Evolutionary conservation across 2,113 vertebrate genomes (phyloP).

Genomic region (Caloenas nicobarica): DNA sequence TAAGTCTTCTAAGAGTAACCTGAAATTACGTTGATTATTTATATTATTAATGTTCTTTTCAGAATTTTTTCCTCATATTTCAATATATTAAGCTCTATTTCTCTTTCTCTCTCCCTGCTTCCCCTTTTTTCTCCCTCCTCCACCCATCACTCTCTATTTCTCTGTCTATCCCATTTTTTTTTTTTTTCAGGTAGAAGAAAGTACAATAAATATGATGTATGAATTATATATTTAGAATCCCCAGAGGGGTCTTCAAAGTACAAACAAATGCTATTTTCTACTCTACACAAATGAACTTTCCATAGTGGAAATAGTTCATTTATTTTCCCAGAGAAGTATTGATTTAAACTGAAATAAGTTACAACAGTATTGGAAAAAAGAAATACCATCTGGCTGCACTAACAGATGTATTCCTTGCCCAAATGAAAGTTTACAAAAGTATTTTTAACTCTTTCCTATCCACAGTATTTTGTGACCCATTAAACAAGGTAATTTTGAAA

Average conservation of each 20-base stretch:
- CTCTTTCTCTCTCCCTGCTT: no score
- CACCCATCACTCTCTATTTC: no score
- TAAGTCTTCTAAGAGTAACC: not conserved
- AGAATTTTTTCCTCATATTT: not conserved
- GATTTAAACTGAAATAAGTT: slow-evolving; percentile 41
- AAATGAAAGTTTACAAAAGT: not conserved
- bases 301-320: slow-evolving; percentile 6
- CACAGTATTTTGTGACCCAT: not conserved
- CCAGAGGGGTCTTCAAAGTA: not conserved
- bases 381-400: not conserved
- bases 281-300: slow-evolving; percentile 14
- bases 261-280: not conserved
- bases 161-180: not conserved
- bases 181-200: not conserved
- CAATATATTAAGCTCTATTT: not conserved
- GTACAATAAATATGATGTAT: not conserved
- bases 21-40: not conserved
- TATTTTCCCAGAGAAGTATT: slow-evolving; percentile 30
- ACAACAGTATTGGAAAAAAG: not conserved
- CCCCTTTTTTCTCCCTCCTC: no score
- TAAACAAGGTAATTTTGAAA: not conserved
- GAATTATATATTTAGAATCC: slow-evolving; percentile 26
- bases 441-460: not conserved
- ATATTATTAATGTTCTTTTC: not conserved
- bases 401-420: not conserved